A percentile compares a stretch with the other conserved stretches of the same genome.
phyloP scores from a whole-genome alignment of 2,797 vertebrate species.

The Rhinella marina region DNA sequence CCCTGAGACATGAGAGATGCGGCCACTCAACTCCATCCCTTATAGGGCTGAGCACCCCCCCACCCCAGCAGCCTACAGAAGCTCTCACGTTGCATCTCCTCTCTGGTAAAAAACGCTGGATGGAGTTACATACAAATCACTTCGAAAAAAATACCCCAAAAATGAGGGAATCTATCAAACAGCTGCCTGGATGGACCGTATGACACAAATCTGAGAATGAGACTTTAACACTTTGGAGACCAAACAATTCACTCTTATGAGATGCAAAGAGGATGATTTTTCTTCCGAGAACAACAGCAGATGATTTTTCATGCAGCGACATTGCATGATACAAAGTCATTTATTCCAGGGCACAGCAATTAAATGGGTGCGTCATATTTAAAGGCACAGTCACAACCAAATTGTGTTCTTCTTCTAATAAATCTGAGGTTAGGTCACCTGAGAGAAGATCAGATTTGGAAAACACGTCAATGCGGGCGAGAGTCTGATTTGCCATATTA shows the following conservation, averaged over 20 bases:
- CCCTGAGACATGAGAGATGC: slow-evolving; percentile 38
- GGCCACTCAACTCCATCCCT: slow-evolving; percentile 36
- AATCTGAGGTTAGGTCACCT: background rate
- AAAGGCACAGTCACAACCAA: background rate
- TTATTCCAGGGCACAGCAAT: background rate
- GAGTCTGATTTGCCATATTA: background rate
- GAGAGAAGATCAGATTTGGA: background rate
- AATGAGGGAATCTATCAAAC: slow-evolving; percentile 23
- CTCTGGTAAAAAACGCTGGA: slow-evolving; percentile 29
- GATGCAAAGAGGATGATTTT: background rate
- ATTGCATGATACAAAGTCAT: background rate
- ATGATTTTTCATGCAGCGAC: background rate
- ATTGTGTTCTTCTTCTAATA: background rate
- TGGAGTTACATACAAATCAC: slow-evolving; percentile 52
- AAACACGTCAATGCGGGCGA: background rate
- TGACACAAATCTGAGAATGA: slow-evolving; percentile 4
- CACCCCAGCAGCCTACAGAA: background rate
- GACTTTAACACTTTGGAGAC: slow-evolving; percentile 14
- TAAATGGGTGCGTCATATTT: background rate
- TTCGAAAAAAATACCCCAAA: background rate
- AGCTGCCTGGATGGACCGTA: slow-evolving; percentile 13
- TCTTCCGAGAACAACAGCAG: too few species aligned
- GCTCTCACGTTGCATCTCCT: slow-evolving; percentile 32
- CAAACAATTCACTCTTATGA: background rate
- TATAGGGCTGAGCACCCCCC: slow-evolving; percentile 11